Evolutionary conservation across 2,888 invertebrate species (phyloP).

Genomic region (Platerodrilus igneus): DNA sequence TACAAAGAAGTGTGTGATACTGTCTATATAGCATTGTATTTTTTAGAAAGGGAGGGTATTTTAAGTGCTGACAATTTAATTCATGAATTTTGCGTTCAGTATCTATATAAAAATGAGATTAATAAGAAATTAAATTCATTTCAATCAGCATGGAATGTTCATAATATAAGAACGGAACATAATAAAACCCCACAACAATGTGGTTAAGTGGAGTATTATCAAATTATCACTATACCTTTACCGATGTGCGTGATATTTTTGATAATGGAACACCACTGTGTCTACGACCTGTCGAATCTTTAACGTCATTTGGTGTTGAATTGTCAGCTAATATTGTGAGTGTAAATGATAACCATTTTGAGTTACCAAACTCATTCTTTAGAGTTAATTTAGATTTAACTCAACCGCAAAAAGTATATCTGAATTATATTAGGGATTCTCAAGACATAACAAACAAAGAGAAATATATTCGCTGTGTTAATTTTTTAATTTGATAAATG

Average conservation of each 20-base stretch:
- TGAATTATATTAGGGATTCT: conserved; percentile 2
- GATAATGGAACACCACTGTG: no score
- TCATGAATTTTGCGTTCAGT: no score
- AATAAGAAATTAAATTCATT: conserved; percentile 6
- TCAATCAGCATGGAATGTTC: conserved; percentile 10
- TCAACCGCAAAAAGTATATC: conserved; percentile 2
- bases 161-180: conserved; percentile 8
- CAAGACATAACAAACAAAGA: no score
- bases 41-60: no score
- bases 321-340: conserved; percentile 5
- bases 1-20: no score
- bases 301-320: conserved; percentile 5
- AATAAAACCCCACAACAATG: conserved; percentile 4
- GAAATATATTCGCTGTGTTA: no score
- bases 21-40: no score
- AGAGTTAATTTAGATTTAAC: conserved; percentile 7
- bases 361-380: conserved; percentile 1
- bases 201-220: conserved; percentile 6
- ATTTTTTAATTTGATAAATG: no score
- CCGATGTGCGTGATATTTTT: conserved; percentile 6
- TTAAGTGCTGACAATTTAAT: no score
- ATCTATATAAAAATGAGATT: conserved; percentile 1
- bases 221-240: conserved; percentile 1
- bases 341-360: not conserved
- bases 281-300: conserved; percentile 1